These are phyloP conservation scores for Aporophyla lueneburgensis DNA, from an alignment of 2,888 invertebrate species.

Conservation along the genomic window DNA sequence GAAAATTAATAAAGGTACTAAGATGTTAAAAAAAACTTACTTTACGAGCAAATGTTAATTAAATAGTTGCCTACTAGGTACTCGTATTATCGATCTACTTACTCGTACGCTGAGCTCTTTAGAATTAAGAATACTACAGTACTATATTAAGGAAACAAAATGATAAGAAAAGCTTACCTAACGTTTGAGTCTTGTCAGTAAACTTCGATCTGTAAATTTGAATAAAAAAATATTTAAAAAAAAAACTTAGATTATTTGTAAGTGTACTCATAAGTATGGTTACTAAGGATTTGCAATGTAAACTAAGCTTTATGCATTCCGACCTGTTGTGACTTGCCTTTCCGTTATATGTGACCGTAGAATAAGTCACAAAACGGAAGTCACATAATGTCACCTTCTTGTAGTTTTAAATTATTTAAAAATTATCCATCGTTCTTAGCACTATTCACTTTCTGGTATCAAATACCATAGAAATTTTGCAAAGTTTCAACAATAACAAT, in stretches of 20 bases:
- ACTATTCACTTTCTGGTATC: not conserved
- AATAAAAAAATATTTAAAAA: not conserved
- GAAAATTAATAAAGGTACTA: no score
- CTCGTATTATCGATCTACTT: no score
- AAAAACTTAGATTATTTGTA: not conserved
- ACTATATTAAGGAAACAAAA: no score
- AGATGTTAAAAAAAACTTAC: no score
- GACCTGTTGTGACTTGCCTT: slow-evolving; percentile 11
- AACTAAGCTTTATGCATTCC: slow-evolving; percentile 11
- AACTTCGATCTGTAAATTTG: not conserved
- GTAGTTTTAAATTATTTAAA: not conserved
- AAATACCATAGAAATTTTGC: not conserved
- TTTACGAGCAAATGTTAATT: no score
- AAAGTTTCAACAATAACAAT: slow-evolving; percentile 7
- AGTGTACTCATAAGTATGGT: not conserved
- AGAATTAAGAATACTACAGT: no score
- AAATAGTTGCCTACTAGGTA: no score
- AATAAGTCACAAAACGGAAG: slow-evolving; percentile 2
- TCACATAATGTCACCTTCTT: slow-evolving; percentile 14
- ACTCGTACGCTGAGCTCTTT: no score
- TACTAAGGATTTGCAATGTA: slow-evolving; percentile 1
- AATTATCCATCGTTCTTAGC: slow-evolving; percentile 1
- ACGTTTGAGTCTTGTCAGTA: not conserved
- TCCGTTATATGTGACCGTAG: not conserved
- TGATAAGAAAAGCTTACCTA: not conserved